Evolutionary conservation across 2,113 vertebrate species (phyloP), one percentile per base, ranked within the genome.

Genomic region (Mustelus asterias): DNA sequence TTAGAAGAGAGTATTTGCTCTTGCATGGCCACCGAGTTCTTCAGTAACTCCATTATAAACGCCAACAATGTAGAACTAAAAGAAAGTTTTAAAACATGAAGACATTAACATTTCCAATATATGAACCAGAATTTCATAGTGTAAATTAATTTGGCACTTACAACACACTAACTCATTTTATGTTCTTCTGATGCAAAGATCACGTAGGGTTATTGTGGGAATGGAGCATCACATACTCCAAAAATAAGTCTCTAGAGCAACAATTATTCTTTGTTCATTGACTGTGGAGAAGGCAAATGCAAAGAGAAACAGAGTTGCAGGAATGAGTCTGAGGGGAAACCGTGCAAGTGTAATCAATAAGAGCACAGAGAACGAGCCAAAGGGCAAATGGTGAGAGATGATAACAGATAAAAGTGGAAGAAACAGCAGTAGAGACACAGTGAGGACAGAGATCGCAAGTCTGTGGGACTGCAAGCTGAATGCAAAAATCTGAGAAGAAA

Each of bases 11-110:
- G 98, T 97, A 99, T 99, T 97, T 99, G 99, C 96, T 99, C 99
- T 98, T 99, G 99, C 99, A 99, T 99, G 96, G 99, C 98, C 96
- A 99, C 98, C 0, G 99, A 99, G 97, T 98, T 99, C 98, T 98
- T 99, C 97, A 99, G 96, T 96, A 99, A 97, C 97, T 99, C 99
- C 99, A 99, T 99, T 96, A 99, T 98, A 96, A 99, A 99, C 96
- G 99, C 97, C 96, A 99, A 96, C 97, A 99, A 98, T 96, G 99
- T 99, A 97, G 98, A 99, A 97, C 99, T 99, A 96, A n/a, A 97
- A 97, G 0, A 94, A 80, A 95, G 48, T 18, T 37, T 41, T 14
- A 67, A 48, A 83, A 67, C 44, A 80, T 67, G 33, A 63, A 60
- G 48, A 54, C 13, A 93, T 93, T 93, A 67, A n/a, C n/a, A 67